These are phyloP conservation scores for Pediacus dermestoides DNA, from an alignment of 2,888 invertebrate species.

Conservation along the genomic window DNA sequence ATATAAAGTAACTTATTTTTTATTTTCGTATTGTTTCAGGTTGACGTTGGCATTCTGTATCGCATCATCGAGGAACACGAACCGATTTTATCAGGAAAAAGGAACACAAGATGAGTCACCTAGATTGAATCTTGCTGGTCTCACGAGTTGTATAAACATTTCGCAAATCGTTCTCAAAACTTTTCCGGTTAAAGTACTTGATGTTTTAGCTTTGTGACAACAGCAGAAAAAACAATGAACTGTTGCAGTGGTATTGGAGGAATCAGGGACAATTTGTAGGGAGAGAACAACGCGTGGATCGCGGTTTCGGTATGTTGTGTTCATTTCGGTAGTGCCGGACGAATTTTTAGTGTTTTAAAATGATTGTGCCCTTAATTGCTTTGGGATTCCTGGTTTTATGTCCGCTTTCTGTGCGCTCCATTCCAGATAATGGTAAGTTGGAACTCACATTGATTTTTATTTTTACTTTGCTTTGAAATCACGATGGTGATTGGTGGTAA, in stretches of 20 bases:
- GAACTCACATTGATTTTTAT: too few relatives aligned
- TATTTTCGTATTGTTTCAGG: constrained; percentile 26
- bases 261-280: too few relatives aligned
- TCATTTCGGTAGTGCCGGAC: constrained; percentile 31
- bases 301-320: constrained; percentile 30
- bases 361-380: constrained; percentile 14
- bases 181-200: too few relatives aligned
- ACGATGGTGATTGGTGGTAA: too few relatives aligned
- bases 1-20: constrained; percentile 3
- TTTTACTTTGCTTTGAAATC: too few relatives aligned
- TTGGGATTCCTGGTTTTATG: constrained; percentile 12
- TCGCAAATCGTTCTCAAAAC: constrained; percentile 15
- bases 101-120: constrained; percentile 26
- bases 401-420: not conserved
- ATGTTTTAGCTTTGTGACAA: too few relatives aligned
- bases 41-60: constrained; percentile 20
- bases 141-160: constrained; percentile 26
- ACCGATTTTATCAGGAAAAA: constrained; percentile 22
- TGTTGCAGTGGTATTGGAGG: too few relatives aligned
- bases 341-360: constrained; percentile 15
- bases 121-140: constrained; percentile 26
- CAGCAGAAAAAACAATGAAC: too few relatives aligned
- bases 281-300: too few relatives aligned
- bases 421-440: constrained; percentile 13
- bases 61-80: constrained; percentile 23